These are phyloP conservation scores for Chiridota heheva DNA, from an alignment of 35 echinoderm and acorn worm genomes.

Conservation along the genomic window DNA sequence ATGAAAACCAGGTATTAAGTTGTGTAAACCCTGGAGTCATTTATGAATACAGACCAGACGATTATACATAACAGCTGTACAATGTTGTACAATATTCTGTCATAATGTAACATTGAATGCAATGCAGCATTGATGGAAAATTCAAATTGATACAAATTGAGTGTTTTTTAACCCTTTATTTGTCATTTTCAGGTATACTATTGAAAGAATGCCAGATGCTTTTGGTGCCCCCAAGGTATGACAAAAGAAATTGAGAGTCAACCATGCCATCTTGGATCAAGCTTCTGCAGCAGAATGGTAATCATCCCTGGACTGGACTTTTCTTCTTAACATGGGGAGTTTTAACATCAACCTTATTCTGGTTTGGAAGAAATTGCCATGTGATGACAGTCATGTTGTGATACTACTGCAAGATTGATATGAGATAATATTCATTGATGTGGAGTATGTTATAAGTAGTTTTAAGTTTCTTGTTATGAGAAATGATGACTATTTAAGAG, in stretches of 20 bases:
- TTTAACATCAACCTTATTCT: background rate
- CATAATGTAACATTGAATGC: background rate
- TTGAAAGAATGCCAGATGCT: conserved; percentile 97
- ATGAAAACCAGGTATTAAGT: background rate
- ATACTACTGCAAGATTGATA: background rate
- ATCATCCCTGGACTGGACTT: background rate
- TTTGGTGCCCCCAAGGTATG: conserved; percentile 87
- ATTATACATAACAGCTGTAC: background rate
- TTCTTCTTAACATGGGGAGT: background rate
- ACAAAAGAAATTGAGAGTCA: background rate
- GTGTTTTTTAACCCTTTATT: background rate
- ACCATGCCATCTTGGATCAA: background rate
- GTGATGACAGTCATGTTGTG: background rate
- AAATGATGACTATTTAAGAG: too few relatives aligned
- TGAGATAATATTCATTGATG: background rate
- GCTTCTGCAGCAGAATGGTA: background rate
- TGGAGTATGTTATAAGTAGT: background rate
- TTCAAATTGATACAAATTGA: background rate
- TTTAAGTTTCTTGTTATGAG: background rate
- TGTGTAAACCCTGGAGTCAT: background rate
- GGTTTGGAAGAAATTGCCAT: background rate
- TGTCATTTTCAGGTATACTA: conserved; percentile 70
- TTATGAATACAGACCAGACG: too few relatives aligned
- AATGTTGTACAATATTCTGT: background rate
- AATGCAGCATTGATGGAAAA: too few relatives aligned